These are phyloP conservation scores for Papilio elwesi DNA, from an alignment of 2,888 invertebrate species.

Conservation along the genomic window DNA sequence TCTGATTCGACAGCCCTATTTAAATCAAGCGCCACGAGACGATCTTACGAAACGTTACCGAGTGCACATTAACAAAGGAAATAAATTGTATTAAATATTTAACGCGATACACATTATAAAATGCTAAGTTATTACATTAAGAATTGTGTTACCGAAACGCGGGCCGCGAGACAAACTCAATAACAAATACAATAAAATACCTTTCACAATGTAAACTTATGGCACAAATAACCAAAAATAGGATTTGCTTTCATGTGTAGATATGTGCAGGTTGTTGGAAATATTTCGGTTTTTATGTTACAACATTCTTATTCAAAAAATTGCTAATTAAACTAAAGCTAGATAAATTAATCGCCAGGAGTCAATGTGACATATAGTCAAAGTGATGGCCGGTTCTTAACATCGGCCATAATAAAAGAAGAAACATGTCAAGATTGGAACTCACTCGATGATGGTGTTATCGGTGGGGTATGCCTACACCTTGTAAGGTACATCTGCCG, in stretches of 20 bases:
- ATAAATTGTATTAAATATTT: slow-evolving; percentile 40
- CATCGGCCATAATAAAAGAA: too few relatives aligned
- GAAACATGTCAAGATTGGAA: too few relatives aligned
- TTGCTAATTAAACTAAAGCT: too few relatives aligned
- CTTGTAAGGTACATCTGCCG: too few relatives aligned
- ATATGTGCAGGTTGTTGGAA: neutral
- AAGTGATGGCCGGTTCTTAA: too few relatives aligned
- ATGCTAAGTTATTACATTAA: slow-evolving; percentile 29
- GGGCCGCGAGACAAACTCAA: slow-evolving; percentile 17
- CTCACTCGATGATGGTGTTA: too few relatives aligned
- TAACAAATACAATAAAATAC: slow-evolving; percentile 27
- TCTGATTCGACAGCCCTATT: slow-evolving; percentile 36
- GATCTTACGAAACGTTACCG: slow-evolving; percentile 36
- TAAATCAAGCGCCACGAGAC: slow-evolving; percentile 30
- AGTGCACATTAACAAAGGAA: slow-evolving; percentile 39
- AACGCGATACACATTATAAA: slow-evolving; percentile 34
- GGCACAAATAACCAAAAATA: slow-evolving; percentile 28
- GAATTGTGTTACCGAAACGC: slow-evolving; percentile 31
- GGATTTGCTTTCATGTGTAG: slow-evolving; percentile 1
- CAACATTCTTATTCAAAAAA: neutral
- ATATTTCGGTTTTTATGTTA: slow-evolving; percentile 12
- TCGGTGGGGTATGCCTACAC: too few relatives aligned
- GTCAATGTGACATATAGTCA: too few relatives aligned
- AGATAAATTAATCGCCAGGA: too few relatives aligned
- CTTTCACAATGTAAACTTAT: slow-evolving; percentile 26